These are phyloP conservation scores for Pseudomyrmex concolor DNA, from an alignment of 1,140 invertebrate species.

Conservation along the genomic window DNA sequence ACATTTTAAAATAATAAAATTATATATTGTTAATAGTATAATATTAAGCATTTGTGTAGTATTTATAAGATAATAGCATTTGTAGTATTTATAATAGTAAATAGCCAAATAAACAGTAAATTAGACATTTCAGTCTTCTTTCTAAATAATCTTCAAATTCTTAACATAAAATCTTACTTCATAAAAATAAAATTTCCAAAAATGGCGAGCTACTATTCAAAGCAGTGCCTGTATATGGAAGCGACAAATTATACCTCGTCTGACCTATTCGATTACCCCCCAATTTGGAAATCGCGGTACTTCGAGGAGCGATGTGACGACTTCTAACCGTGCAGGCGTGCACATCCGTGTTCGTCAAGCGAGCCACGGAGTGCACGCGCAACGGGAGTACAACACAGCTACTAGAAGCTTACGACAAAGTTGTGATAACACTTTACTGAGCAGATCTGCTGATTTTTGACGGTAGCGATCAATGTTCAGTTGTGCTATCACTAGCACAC, in stretches of 20 bases:
- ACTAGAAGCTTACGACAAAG: slow-evolving; percentile 85
- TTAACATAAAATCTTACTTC: not conserved
- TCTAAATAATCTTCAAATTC: too few relatives aligned
- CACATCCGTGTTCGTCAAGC: slow-evolving; percentile 77
- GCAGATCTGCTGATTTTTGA: slow-evolving; percentile 87
- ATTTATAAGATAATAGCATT: not conserved
- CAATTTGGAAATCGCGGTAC: slow-evolving; percentile 88
- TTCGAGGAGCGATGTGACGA: slow-evolving; percentile 87
- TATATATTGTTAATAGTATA: not conserved
- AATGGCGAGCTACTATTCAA: slow-evolving; percentile 85
- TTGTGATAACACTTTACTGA: slow-evolving; percentile 87
- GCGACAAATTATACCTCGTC: slow-evolving; percentile 86
- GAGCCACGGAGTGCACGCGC: slow-evolving; percentile 79
- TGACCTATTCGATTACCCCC: slow-evolving; percentile 86
- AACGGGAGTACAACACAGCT: slow-evolving; percentile 85
- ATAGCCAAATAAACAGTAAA: too few relatives aligned
- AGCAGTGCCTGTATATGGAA: slow-evolving; percentile 87
- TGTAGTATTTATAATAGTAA: too few relatives aligned
- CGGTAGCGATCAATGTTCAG: slow-evolving; percentile 88
- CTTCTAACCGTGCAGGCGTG: slow-evolving; percentile 85
- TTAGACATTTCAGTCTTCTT: too few relatives aligned
- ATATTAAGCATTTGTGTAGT: not conserved
- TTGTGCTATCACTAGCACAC: slow-evolving; percentile 88
- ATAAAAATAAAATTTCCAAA: not conserved
- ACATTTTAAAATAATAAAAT: not conserved